Evolutionary conservation across 37 sponge, comb jelly and placozoan species (phyloP), one percentile per base, ranked within the genome.

Genomic region (Cliona cf. orientalis): DNA sequence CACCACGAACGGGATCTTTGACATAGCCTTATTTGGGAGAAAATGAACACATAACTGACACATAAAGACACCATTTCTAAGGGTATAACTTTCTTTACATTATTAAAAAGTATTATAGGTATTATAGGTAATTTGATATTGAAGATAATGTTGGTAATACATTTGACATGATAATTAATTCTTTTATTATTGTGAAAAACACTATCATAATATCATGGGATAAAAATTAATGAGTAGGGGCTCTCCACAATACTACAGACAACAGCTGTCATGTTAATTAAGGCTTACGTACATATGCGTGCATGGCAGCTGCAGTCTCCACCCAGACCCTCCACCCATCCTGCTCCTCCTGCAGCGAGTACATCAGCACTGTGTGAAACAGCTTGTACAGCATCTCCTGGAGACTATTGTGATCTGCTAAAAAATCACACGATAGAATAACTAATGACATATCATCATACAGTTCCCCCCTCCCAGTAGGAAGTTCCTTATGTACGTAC

Each of bases 251-350:
- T 49, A 49, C 33, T 67, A 37, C 19, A 35, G 39, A 67, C 68
- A 35, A 17, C 68, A 67, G 4, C 62, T 61, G 62, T 61, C 4
- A 67, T 5, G 12, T 5, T 4, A 67, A 67, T 35, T 9, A 17
- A 5, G 7, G 39, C 26, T 61, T 37, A 31, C 87, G 49, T 75
- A 92, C 92, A 80, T 84, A 75, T 22, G 76, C 57, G 66, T 95
- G 89, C 11, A 92, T 55, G 45, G 86, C 61, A 40, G 96, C 80
- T 5, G 91, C 60, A 4, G 90, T 86, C 57, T 92, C 83, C 29
- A 79, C 87, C 96, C 96, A 95, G 17, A 83, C 81, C 37, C 77
- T 79, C 93, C 93, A 95, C 33, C 96, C 96, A 34, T 95, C 93
- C 67, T 85, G 81, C 78, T 92, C 93, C 62, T 84, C 83, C 43